phyloP scores from a whole-genome alignment of 1,140 invertebrate species.

The Psilanteris sp. region DNA sequence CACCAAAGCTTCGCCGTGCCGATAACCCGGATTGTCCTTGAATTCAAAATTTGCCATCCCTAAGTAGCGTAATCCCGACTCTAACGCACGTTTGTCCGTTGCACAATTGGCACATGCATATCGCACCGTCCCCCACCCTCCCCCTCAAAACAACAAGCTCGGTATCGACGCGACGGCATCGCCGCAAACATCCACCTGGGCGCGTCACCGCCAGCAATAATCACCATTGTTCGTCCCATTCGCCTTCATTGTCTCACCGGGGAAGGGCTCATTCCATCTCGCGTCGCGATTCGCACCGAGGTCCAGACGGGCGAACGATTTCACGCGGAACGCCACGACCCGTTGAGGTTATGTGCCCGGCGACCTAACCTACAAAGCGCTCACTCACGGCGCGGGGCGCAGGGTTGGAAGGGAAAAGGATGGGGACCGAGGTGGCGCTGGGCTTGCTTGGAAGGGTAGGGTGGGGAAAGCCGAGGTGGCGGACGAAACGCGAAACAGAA shows the following conservation, averaged over 20 bases:
- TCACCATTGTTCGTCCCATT: conserved; percentile 80
- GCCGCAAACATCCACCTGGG: conserved; percentile 6
- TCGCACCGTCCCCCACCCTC: conserved; percentile 2
- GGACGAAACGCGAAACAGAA: conserved; percentile 25
- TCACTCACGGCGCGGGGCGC: conserved; percentile 25
- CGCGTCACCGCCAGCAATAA: conserved; percentile 63
- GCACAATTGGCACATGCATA: conserved; percentile 30
- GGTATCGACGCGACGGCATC: conserved; percentile 37
- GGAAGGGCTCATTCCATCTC: conserved; percentile 74
- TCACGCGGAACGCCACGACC: conserved; percentile 53
- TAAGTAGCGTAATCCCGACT: no score
- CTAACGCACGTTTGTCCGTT: conserved; percentile 8
- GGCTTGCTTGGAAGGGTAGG: not conserved
- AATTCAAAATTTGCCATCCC: no score
- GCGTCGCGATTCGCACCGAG: conserved; percentile 55
- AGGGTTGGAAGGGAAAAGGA: not conserved
- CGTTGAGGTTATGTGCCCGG: conserved; percentile 75
- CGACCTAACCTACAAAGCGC: conserved; percentile 74
- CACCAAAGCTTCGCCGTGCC: no score
- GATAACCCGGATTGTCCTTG: no score
- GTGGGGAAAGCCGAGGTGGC: conserved; percentile 7
- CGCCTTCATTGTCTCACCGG: conserved; percentile 76
- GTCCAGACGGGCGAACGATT: conserved; percentile 59
- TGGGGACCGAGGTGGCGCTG: conserved; percentile 7
- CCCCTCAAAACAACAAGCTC: conserved; percentile 40